phyloP scores from a whole-genome alignment of 2,113 vertebrate genomes.

The Paraplagusia blochii region DNA sequence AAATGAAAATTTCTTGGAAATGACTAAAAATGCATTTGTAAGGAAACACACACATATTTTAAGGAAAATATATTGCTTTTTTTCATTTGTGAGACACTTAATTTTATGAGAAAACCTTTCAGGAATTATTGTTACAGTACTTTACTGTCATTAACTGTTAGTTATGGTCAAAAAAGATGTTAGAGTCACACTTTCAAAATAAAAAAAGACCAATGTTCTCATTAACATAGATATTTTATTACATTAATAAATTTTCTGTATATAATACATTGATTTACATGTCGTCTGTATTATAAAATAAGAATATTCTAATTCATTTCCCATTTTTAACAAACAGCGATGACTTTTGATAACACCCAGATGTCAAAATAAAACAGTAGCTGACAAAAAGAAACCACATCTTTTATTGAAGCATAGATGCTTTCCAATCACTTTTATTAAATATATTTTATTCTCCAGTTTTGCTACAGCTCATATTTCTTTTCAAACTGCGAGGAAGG shows the following conservation, averaged over 20 bases:
- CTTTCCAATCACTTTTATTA: slow-evolving; percentile 29
- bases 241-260: slow-evolving; percentile 56
- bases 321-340: too few relatives aligned
- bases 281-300: slow-evolving; percentile 73
- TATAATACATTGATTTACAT: slow-evolving; percentile 67
- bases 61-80: too few relatives aligned
- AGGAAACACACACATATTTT: too few relatives aligned
- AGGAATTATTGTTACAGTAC: too few relatives aligned
- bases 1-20: too few relatives aligned
- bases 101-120: too few relatives aligned
- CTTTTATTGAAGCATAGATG: slow-evolving; percentile 27
- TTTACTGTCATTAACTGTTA: too few relatives aligned
- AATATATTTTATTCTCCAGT: slow-evolving; percentile 35
- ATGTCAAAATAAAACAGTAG: not conserved
- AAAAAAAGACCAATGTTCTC: not conserved
- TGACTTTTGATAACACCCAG: too few relatives aligned
- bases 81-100: too few relatives aligned
- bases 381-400: slow-evolving; percentile 3
- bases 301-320: slow-evolving; percentile 67
- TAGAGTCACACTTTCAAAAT: too few relatives aligned
- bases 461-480: slow-evolving; percentile 10
- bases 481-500: not conserved
- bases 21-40: too few relatives aligned
- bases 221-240: slow-evolving; percentile 56
- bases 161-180: too few relatives aligned